These are phyloP conservation scores for Erebia palarica DNA, from an alignment of 2,888 invertebrate genomes.

Conservation along the genomic window DNA sequence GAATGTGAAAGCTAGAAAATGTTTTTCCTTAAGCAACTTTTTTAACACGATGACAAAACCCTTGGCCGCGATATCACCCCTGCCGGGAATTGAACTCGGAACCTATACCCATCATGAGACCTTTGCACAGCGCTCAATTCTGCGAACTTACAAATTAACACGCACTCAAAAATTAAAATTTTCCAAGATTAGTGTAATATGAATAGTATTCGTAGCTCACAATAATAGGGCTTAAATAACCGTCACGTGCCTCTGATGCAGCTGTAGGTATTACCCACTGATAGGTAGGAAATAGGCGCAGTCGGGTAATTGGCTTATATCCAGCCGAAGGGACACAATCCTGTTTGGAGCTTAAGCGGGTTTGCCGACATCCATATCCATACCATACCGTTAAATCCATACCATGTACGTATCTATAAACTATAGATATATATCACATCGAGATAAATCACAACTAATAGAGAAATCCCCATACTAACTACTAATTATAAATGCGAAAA, in stretches of 20 bases:
- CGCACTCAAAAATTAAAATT: too few species aligned
- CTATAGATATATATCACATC: neutral
- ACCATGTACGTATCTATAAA: neutral
- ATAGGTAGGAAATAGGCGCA: neutral
- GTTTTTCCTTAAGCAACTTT: neutral
- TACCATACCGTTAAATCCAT: neutral
- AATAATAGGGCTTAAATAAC: neutral
- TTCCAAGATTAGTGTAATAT: neutral
- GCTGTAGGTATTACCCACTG: neutral
- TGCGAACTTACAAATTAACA: too few species aligned
- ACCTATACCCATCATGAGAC: too few species aligned
- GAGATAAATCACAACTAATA: neutral
- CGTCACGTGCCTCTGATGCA: neutral
- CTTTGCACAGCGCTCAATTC: too few species aligned
- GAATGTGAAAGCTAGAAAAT: neutral
- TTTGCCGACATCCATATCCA: neutral
- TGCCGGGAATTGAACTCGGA: too few species aligned
- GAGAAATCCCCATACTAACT: too few species aligned
- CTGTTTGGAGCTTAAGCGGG: neutral
- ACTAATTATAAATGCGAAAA: too few species aligned
- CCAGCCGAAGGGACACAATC: constrained; percentile 9
- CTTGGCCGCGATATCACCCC: too few species aligned
- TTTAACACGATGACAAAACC: too few species aligned
- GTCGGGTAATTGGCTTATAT: constrained; percentile 11
- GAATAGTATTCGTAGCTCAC: neutral